Percentiles rank a stretch among this genome's conserved stretches.
Evolutionary conservation across 64 coral and sea anemone species (phyloP).

Genomic region (Actinia equina): DNA sequence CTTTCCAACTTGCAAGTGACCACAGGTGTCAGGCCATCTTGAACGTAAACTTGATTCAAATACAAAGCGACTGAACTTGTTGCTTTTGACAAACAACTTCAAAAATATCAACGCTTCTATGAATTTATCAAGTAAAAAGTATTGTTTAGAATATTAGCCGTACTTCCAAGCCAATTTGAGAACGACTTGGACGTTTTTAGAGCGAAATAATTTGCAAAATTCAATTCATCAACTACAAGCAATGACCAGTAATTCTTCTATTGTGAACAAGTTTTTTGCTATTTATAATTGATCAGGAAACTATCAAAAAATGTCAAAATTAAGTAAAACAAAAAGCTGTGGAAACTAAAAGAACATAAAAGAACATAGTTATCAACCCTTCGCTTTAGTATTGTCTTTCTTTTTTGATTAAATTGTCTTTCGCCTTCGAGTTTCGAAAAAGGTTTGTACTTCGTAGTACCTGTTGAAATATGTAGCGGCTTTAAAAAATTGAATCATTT

Average conservation of each 20-base stretch:
- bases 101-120: background rate
- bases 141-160: background rate
- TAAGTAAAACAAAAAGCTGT: background rate
- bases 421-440: background rate
- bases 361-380: background rate
- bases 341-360: background rate
- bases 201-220: background rate
- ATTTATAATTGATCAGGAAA: slow-evolving; percentile 17
- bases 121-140: background rate
- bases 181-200: background rate
- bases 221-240: background rate
- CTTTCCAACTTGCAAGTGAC: background rate
- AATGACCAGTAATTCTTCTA: background rate
- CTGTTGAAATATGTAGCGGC: background rate
- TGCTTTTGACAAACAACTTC: background rate
- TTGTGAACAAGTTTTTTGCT: background rate
- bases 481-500: background rate
- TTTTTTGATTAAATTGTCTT: background rate
- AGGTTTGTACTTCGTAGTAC: background rate
- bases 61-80: background rate
- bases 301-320: slow-evolving; percentile 21
- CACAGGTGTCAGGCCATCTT: background rate
- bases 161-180: background rate
- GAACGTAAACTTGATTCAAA: background rate
- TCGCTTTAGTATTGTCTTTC: background rate